Evolutionary conservation across 2,113 vertebrate genomes (phyloP), one percentile per base, ranked within the genome.

Genomic region (Pantherophis guttatus): DNA sequence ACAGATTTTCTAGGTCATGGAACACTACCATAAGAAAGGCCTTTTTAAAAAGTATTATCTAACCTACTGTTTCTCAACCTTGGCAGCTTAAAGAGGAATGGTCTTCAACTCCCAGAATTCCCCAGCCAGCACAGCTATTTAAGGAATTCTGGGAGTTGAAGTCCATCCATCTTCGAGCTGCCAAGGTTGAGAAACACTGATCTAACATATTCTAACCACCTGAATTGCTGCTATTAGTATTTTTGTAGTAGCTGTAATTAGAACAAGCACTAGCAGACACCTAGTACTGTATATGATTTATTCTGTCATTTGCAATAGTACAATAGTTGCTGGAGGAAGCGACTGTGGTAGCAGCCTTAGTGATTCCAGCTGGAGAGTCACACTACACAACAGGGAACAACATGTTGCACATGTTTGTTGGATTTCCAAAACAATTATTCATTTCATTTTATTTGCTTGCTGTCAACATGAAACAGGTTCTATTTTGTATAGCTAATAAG

Each of bases 371-470:
- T 88, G 48, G 94, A 87, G 93, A 85, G 94, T 39, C 92, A 91
- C 89, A 53, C 58, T 85, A 58, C 33, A 19, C 87, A 94, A 94
- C 3, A 92, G 24, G 33, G 29, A 94, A 92, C 52, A 91, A 92
- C 52, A 58, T 90, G 23, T 81, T 88, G 10, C 2, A 91, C 53
- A 94, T 94, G 94, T 29, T 94, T 58, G 1, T 13, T 93, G 17
- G 70, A 93, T 90, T 50, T 94, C 44, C 75, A 94, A 89, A 96
- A 94, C 13, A 88, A 3, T 75, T 95, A 89, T 92, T 94, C 92
- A 8, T 23, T 95, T 52, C 57, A 24, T 90, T 92, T 92, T 92
- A 89, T 93, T 65, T 94, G 65, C 52, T 92, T 92, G 29, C 90
- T 96, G 91, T 62, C 93, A 90, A 94, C 75, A 59, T 54, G 24